Evolutionary conservation across 2,888 invertebrate species (phyloP).

Genomic region (Xestobium rufovillosum): DNA sequence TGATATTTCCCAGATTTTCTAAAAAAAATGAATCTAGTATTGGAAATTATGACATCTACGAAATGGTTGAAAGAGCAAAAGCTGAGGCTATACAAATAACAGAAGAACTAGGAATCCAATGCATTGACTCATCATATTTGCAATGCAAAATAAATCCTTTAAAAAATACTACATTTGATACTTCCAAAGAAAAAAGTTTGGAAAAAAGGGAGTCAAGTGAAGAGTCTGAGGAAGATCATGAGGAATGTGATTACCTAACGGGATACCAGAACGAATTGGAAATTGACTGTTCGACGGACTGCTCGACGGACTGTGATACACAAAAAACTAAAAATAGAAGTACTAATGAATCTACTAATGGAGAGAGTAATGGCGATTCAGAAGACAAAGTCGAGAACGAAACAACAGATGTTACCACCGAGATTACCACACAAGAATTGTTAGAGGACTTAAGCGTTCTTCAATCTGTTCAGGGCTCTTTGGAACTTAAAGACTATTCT

Average conservation of each 20-base stretch:
- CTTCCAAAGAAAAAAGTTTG: not conserved
- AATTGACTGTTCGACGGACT: no score
- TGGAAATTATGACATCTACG: no score
- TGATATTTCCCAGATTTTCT: conserved; percentile 1
- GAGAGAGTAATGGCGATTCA: not conserved
- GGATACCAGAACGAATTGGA: no score
- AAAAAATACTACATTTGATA: not conserved
- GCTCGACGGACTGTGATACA: no score
- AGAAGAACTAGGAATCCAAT: not conserved
- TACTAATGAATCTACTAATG: not conserved
- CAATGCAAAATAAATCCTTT: not conserved
- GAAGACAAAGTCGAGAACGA: not conserved
- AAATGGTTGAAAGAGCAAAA: not conserved
- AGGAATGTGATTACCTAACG: no score
- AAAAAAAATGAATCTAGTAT: no score
- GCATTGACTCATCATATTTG: not conserved
- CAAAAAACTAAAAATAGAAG: not conserved
- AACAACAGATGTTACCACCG: not conserved
- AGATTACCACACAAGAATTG: not conserved
- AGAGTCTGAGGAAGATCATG: no score
- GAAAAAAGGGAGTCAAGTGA: no score
- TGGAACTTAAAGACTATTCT: conserved; percentile 1
- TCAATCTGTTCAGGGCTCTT: not conserved
- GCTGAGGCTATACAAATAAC: not conserved
- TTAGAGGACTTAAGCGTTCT: conserved; percentile 2